Base-by-base conservation (phyloP, 1,140 invertebrate species). In the Dendroctonus ponderosae region DNA sequence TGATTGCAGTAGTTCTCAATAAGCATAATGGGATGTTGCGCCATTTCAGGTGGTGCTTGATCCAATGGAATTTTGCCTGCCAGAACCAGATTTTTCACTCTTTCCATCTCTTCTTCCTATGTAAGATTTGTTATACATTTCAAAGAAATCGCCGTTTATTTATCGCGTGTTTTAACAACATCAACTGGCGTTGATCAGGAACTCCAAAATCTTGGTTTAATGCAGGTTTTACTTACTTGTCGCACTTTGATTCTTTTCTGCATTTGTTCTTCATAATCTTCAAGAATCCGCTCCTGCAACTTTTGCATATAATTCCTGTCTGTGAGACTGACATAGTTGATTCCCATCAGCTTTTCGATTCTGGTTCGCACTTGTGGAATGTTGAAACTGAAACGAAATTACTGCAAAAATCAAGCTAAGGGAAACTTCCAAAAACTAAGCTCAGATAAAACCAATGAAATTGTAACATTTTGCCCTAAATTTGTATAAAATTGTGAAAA, bases 241-340 rank as follows among this genome's bases (percentile, higher is more conserved):
- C 87, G 79, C 9, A 82, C 78, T 49, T 81, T 79, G 49, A 90
- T 87, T 63, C 87, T 79, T 72, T 83, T 83, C 57, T 84, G 81
- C 69, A 87, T 84, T 53, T 80, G 80, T 61, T 83, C 82, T 69
- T 84, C 84, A 72, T 86, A 85, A 66, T 86, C 84, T 14, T 84
- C 82, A 44, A 82, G 77, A 26, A 88, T 84, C 11, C 83, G 79
- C 8, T 82, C 78, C 71, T 87, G 84, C 9, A 90, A 77, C 15
- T 83, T 82, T 57, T 81, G 80, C 87, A 90, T 89, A 77, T 85
- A 87, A 56, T 79, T 80, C 66, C 85, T 80, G 75, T 89, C 87
- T 6, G 85, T 87, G 46, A 88, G 79, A 57, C 82, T 80, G 5
- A 87, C 85, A 56, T 86, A 78, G 76, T 85, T 87, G 15, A 81